These are phyloP conservation scores for Rhinophrynus dorsalis DNA, from an alignment of 2,797 vertebrate species.

Conservation along the genomic window DNA sequence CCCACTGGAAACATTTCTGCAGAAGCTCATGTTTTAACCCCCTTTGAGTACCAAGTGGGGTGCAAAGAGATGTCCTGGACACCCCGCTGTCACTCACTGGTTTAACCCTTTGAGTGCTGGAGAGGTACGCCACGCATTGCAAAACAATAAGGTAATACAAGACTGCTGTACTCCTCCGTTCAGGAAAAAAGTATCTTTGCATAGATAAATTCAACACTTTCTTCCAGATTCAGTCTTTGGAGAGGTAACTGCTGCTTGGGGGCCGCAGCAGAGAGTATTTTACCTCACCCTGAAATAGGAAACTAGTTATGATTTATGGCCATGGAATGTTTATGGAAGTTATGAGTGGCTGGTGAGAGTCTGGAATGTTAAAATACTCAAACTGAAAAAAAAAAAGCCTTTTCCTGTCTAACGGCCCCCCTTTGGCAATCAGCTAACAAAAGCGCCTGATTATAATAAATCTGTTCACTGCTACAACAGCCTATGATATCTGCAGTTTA, in stretches of 20 bases:
- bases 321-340: slow-evolving; percentile 13
- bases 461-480: neutral
- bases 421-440: neutral
- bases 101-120: too few relatives aligned
- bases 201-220: slow-evolving; percentile 1
- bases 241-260: neutral
- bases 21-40: too few relatives aligned
- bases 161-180: neutral
- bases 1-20: too few relatives aligned
- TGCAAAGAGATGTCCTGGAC: too few relatives aligned
- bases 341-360: slow-evolving; percentile 13
- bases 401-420: slow-evolving; percentile 4
- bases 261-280: slow-evolving; percentile 13
- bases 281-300: neutral
- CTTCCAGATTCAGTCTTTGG: neutral
- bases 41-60: too few relatives aligned
- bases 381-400: neutral
- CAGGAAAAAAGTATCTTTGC: neutral
- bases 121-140: too few relatives aligned
- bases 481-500: too few relatives aligned
- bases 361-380: slow-evolving; percentile 25
- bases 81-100: too few relatives aligned
- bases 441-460: neutral
- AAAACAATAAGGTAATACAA: neutral
- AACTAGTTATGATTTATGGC: slow-evolving; percentile 19